phyloP scores from a whole-genome alignment of 2,888 invertebrate species.

The Drosophila borborema region DNA sequence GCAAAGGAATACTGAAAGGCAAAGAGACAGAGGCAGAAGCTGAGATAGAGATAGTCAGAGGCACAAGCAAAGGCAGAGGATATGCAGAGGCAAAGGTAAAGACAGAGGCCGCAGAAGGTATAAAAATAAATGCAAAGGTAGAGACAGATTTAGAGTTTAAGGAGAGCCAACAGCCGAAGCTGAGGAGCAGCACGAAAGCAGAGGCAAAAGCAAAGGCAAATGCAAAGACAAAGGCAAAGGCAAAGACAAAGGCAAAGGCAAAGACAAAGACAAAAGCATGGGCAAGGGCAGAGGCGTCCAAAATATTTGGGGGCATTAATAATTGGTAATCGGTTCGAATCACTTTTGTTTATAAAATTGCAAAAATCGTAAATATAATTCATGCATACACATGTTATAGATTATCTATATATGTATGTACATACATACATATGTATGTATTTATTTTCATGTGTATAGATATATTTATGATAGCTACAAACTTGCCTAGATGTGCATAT shows the following conservation, averaged over 20 bases:
- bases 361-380: constrained; percentile 20
- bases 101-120: background rate
- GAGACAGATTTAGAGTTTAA: background rate
- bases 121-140: background rate
- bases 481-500: constrained; percentile 21
- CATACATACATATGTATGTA: background rate
- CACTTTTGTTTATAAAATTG: constrained; percentile 42
- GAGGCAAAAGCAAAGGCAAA: background rate
- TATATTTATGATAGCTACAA: constrained; percentile 17
- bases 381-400: constrained; percentile 5
- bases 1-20: background rate
- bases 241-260: no score
- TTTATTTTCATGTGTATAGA: background rate
- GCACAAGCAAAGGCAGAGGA: background rate
- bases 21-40: background rate
- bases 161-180: background rate
- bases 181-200: no score
- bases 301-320: background rate
- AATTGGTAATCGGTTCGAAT: background rate
- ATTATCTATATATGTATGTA: background rate
- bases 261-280: background rate
- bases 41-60: background rate
- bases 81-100: background rate
- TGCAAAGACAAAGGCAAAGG: no score
- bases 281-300: background rate